A percentile compares a stretch with the other conserved stretches of the same genome.
phyloP scores from a whole-genome alignment of 2,888 invertebrate genomes.

The Phyllotreta cruciferae region DNA sequence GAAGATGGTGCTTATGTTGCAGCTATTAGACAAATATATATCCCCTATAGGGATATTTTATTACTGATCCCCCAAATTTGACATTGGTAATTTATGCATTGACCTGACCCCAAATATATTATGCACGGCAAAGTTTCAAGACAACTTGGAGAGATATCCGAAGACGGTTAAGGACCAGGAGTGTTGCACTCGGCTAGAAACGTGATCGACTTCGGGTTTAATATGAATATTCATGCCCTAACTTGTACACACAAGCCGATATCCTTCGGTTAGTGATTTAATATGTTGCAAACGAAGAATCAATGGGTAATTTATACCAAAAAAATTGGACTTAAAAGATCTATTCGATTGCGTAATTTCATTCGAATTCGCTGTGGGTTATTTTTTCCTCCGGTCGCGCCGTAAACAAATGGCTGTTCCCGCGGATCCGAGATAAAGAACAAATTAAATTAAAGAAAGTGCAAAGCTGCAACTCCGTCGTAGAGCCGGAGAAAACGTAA shows the following conservation, averaged over 20 bases:
- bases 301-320: too few relatives aligned
- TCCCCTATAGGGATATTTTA: too few relatives aligned
- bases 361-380: background rate
- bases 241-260: constrained; percentile 21
- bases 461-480: constrained; percentile 30
- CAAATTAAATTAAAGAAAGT: constrained; percentile 32
- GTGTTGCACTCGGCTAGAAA: constrained; percentile 13
- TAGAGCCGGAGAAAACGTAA: constrained; percentile 30
- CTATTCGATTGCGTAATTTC: too few relatives aligned
- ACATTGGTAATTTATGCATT: constrained; percentile 9
- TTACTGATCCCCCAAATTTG: background rate
- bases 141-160: constrained; percentile 13
- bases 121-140: constrained; percentile 17
- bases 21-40: too few relatives aligned
- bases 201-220: constrained; percentile 9
- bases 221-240: constrained; percentile 28
- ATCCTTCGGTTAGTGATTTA: constrained; percentile 9
- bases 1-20: too few relatives aligned
- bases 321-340: too few relatives aligned
- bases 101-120: constrained; percentile 15
- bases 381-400: constrained; percentile 6
- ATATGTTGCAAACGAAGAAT: constrained; percentile 4
- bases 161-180: constrained; percentile 1
- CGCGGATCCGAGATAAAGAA: constrained; percentile 15
- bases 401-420: constrained; percentile 16